Evolutionary conservation across 2,888 invertebrate species (phyloP), one percentile per base, ranked within the genome.

Genomic region (Saturnia pavonia): DNA sequence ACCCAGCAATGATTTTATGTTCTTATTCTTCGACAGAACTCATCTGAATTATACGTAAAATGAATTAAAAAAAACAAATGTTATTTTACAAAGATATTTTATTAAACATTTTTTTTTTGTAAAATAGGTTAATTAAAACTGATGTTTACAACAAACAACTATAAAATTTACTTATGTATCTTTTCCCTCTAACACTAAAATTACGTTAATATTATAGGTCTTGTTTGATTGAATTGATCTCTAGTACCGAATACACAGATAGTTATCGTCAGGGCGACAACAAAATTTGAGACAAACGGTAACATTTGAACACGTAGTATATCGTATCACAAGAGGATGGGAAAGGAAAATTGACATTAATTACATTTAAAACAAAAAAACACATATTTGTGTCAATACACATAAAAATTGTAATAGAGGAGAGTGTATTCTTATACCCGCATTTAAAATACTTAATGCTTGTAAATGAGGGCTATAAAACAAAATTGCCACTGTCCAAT

Each of bases 121-220:
- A 92, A 92, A 93, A 93, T 91, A 92, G 91, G 89, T 92, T 91
- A 92, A 91, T 92, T 92, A 91, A 91, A 92, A 91, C 92, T 88
- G 92, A 93, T 92, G 91, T 91, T 92, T 92, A 94, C 92, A 93
- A 92, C 93, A 91, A 93, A 92, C 92, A 91, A 90, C 92, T 93
- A 93, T 92, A 94, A 92, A 93, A 92, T 92, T 90, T 91, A 65
- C 40, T 65, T 90, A 91, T 90, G 89, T 88, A 87, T 88, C 85
- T 71, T 77, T 77, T 86, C 84, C 81, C 81, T 87, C 88, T 92
- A 92, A 89, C 82, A 85, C 89, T 92, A 90, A n/a, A n/a, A 86
- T 88, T 87, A 88, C 85, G 82, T 88, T 88, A 87, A 88, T 34
- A 34, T 34, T 34, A 34, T 90, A 90, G 88, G 89, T 91, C 88